Conservation (phyloP, 2,113 vertebrate species). For the Suricata suricatta region DNA sequence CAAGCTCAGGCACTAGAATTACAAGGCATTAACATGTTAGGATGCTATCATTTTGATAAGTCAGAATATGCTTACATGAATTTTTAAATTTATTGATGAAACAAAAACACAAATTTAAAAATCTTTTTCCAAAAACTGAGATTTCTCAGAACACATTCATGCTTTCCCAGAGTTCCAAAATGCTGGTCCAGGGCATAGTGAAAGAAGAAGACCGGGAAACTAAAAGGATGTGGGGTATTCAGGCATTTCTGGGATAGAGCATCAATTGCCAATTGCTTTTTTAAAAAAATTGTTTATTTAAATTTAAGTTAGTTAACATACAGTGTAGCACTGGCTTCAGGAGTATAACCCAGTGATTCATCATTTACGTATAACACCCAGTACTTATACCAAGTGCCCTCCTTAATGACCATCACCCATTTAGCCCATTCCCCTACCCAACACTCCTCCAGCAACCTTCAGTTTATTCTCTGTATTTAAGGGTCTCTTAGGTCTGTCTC, state of each 20-base stretch:
- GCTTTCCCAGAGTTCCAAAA: neutral
- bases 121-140: neutral
- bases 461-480: too few species aligned
- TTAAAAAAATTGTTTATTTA: too few species aligned
- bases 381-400: too few species aligned
- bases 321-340: too few species aligned
- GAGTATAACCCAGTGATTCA: too few species aligned
- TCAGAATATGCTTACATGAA: neutral
- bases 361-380: too few species aligned
- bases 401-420: too few species aligned
- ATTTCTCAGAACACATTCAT: neutral
- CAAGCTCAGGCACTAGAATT: neutral
- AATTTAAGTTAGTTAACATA: too few species aligned
- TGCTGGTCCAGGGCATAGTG: neutral
- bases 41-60: neutral
- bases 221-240: neutral
- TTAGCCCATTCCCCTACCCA: too few species aligned
- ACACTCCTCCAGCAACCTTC: too few species aligned
- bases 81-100: neutral
- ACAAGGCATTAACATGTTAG: neutral
- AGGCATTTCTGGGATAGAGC: neutral
- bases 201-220: neutral
- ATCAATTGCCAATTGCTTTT: neutral
- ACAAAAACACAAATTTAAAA: slow-evolving; percentile 21
- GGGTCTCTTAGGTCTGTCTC: too few species aligned